These are phyloP conservation scores for Caenorhabditis sulstoni DNA, from an alignment of 2,888 invertebrate genomes.

Conservation along the genomic window DNA sequence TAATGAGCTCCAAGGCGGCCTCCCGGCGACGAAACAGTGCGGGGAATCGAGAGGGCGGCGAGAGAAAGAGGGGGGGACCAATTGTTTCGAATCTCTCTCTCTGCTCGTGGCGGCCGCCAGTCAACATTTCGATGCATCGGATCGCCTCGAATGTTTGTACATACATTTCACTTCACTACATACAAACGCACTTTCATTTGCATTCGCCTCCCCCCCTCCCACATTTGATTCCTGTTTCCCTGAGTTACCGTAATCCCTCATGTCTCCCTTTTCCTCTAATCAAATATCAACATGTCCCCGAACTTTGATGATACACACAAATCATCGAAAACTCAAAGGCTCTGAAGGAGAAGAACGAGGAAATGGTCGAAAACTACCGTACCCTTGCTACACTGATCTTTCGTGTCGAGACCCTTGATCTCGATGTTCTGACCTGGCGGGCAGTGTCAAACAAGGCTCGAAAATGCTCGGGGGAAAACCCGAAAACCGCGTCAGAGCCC, in stretches of 20 bases:
- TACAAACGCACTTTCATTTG: neutral
- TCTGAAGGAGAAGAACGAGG: no score
- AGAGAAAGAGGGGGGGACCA: conserved; percentile 47
- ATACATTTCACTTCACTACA: conserved; percentile 37
- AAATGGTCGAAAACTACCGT: no score
- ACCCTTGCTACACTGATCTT: no score
- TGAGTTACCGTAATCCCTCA: neutral
- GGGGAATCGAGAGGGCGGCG: conserved; percentile 5
- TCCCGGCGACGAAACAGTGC: conserved; percentile 11
- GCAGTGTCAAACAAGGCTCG: no score
- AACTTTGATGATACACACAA: neutral
- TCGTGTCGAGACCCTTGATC: no score
- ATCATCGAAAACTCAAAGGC: no score
- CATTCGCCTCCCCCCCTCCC: neutral
- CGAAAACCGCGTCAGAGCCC: no score
- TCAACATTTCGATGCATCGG: conserved; percentile 25
- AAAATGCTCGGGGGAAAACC: conserved; percentile 17
- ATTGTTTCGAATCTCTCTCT: conserved; percentile 51
- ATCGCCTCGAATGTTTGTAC: conserved; percentile 43
- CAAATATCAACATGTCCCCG: neutral
- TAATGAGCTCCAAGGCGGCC: conserved; percentile 37
- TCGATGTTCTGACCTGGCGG: no score
- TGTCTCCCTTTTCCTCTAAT: neutral
- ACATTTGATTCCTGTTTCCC: neutral
- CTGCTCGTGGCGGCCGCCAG: conserved; percentile 36